Conservation (phyloP, 64 coral and sea anemone species). For the Trachythela sp. region DNA sequence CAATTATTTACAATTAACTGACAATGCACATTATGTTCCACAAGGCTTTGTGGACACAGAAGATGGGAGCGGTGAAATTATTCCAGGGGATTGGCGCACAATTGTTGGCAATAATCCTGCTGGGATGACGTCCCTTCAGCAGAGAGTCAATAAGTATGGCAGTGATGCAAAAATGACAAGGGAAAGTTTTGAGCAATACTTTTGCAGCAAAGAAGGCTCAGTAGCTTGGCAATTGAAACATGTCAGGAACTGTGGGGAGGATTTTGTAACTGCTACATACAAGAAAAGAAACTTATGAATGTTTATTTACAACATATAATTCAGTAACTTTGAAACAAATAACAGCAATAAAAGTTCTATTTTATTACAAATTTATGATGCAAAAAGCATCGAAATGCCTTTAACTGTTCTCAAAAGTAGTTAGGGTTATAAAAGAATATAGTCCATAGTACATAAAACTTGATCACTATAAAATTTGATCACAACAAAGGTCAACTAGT, state of each 20-base stretch:
- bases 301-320: background rate
- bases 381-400: too few relatives aligned
- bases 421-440: too few relatives aligned
- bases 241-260: background rate
- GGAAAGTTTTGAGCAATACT: conserved; percentile 23
- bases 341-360: too few relatives aligned
- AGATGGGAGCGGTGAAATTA: conserved; percentile 1
- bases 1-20: conserved; percentile 41
- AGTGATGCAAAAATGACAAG: conserved; percentile 14
- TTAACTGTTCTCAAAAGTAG: too few relatives aligned
- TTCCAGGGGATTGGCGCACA: conserved; percentile 36
- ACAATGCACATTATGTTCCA: conserved; percentile 47
- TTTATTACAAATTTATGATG: too few relatives aligned
- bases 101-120: background rate
- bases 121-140: background rate
- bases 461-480: background rate
- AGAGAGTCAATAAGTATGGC: conserved; percentile 23
- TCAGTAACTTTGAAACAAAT: background rate
- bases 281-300: background rate
- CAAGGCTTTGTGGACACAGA: conserved; percentile 30
- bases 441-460: too few relatives aligned
- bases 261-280: background rate
- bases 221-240: conserved; percentile 38
- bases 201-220: conserved; percentile 31
- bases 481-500: background rate